Evolutionary conservation across 2,797 vertebrate species (phyloP).

Genomic region (Menidia menidia): DNA sequence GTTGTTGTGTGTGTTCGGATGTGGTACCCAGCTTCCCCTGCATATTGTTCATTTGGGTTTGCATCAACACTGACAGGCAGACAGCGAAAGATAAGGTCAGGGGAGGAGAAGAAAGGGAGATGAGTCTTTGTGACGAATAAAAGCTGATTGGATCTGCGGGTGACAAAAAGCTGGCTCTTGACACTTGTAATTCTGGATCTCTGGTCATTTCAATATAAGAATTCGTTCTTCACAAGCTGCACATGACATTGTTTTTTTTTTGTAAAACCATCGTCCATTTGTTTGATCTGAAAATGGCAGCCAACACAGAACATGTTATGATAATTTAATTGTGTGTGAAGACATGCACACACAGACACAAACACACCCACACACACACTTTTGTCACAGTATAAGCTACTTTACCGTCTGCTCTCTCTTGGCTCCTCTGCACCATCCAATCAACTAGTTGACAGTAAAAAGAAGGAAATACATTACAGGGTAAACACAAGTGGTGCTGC

Average conservation of each 20-base stretch:
- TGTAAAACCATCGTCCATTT: not conserved
- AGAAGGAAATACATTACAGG: not conserved
- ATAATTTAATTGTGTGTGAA: not conserved
- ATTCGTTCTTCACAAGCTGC: not conserved
- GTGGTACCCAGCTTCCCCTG: not conserved
- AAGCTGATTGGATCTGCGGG: constrained; percentile 43
- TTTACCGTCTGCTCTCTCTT: not conserved
- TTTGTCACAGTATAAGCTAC: no score
- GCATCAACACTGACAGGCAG: not conserved
- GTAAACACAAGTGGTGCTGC: not conserved
- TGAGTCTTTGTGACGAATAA: constrained; percentile 34
- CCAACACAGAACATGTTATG: not conserved
- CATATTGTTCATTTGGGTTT: not conserved
- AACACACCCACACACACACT: no score
- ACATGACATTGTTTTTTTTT: not conserved
- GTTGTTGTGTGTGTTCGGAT: not conserved
- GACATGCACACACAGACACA: not conserved
- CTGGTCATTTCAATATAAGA: constrained; percentile 6
- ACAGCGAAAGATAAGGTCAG: constrained; percentile 12
- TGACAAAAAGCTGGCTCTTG: not conserved
- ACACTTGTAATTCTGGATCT: constrained; percentile 6
- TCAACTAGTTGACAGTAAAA: constrained; percentile 1
- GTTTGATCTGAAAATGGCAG: not conserved
- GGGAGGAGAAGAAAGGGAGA: constrained; percentile 12
- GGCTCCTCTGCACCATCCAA: not conserved